Conservation (phyloP, 2,113 vertebrate species). For the Onychorhynchus coronatus region DNA sequence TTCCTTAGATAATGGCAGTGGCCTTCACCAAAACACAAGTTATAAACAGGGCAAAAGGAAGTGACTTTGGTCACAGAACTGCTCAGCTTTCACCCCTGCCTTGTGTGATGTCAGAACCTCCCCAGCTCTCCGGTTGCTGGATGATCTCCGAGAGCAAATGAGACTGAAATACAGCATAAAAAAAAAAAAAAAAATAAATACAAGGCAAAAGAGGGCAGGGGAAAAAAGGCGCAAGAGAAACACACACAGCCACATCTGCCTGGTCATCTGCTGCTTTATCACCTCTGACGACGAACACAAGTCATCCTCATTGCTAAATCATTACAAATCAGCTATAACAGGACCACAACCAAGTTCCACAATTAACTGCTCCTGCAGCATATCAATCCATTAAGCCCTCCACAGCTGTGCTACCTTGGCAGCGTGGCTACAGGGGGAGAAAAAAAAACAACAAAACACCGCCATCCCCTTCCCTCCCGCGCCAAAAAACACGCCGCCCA, state of each 20-base stretch:
- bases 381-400: conserved; percentile 26
- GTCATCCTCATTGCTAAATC: conserved; percentile 41
- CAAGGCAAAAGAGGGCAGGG: not conserved
- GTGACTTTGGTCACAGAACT: conserved; percentile 39
- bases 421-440: not conserved
- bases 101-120: not conserved
- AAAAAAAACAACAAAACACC: not conserved
- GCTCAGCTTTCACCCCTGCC: conserved; percentile 32
- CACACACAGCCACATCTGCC: conserved; percentile 13
- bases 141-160: not conserved
- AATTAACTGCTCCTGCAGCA: conserved; percentile 30
- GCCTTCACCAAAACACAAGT: not conserved
- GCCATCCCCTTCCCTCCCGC: not conserved
- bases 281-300: conserved; percentile 13
- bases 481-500: not conserved
- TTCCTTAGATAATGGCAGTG: conserved; percentile 43
- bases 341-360: conserved; percentile 23
- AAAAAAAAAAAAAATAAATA: not conserved
- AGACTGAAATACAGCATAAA: not conserved
- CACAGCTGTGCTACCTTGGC: conserved; percentile 54
- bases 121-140: not conserved
- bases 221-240: not conserved
- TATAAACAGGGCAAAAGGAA: conserved; percentile 50
- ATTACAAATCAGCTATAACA: conserved; percentile 47
- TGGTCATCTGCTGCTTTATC: conserved; percentile 57